These are phyloP conservation scores for Siniperca obscura DNA, from an alignment of 2,797 vertebrate species.

Conservation along the genomic window DNA sequence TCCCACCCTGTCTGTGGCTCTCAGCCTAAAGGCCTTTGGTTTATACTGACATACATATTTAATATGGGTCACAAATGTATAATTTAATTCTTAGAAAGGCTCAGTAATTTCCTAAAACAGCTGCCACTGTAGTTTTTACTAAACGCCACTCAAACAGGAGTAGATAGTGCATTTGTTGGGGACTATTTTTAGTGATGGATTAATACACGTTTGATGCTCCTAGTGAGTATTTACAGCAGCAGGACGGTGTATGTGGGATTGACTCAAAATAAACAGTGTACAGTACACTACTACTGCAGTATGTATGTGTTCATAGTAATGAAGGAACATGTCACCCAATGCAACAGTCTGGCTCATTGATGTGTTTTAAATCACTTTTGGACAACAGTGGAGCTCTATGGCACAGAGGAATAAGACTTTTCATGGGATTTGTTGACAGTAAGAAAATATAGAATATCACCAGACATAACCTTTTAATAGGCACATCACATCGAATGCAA, in stretches of 20 bases:
- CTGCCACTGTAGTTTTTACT: neutral
- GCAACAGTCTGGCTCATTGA: neutral
- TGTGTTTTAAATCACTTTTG: neutral
- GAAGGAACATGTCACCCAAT: neutral
- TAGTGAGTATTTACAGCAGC: neutral
- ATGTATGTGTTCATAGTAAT: neutral
- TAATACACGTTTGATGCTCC: neutral
- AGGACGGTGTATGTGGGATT: neutral
- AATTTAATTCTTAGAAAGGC: neutral
- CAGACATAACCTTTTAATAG: neutral
- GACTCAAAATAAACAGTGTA: neutral
- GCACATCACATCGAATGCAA: neutral
- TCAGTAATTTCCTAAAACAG: neutral
- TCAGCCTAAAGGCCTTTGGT: neutral
- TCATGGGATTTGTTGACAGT: conserved; percentile 29
- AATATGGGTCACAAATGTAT: neutral
- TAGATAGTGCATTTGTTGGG: neutral
- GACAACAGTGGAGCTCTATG: neutral
- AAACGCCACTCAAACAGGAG: neutral
- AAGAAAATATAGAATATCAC: neutral
- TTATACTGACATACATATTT: neutral
- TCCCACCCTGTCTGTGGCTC: neutral
- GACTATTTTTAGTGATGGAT: neutral
- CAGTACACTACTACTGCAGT: neutral
- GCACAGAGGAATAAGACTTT: conserved; percentile 4